Conservation (phyloP, 2,888 invertebrate genomes). For the Rhagium mordax region DNA sequence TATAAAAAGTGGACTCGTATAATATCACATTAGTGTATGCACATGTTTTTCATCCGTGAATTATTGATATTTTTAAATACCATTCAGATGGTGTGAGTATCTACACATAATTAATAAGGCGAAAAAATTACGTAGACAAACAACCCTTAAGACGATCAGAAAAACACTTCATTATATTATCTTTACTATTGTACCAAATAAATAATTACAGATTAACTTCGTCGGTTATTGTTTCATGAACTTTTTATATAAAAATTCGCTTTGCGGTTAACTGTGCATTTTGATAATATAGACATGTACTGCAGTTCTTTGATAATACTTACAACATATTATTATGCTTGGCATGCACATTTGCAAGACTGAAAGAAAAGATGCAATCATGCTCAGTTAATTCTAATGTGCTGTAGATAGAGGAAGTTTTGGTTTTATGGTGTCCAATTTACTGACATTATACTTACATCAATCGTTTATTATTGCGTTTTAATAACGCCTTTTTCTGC, state of each 20-base stretch:
- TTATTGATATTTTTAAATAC: neutral
- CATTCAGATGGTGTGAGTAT: neutral
- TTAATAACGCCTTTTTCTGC: neutral
- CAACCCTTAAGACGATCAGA: too few species aligned
- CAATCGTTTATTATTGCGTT: neutral
- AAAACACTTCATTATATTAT: too few species aligned
- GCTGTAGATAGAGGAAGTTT: slow-evolving; percentile 1
- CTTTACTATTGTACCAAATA: too few species aligned
- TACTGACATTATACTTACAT: neutral
- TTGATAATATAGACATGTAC: too few species aligned
- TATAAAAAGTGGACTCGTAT: neutral
- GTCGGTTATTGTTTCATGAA: too few species aligned
- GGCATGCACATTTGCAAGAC: neutral
- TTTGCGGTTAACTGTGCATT: too few species aligned
- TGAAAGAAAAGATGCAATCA: neutral
- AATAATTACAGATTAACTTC: too few species aligned
- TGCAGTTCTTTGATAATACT: too few species aligned
- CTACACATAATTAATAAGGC: neutral
- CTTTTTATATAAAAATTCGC: too few species aligned
- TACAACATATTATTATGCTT: too few species aligned
- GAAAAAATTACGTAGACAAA: too few species aligned
- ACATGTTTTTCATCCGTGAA: neutral
- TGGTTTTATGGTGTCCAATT: neutral
- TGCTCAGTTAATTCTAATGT: neutral
- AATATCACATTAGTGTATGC: neutral